Evolutionary conservation across 2,113 vertebrate genomes (phyloP).

Genomic region (Tachysurus fulvidraco): DNA sequence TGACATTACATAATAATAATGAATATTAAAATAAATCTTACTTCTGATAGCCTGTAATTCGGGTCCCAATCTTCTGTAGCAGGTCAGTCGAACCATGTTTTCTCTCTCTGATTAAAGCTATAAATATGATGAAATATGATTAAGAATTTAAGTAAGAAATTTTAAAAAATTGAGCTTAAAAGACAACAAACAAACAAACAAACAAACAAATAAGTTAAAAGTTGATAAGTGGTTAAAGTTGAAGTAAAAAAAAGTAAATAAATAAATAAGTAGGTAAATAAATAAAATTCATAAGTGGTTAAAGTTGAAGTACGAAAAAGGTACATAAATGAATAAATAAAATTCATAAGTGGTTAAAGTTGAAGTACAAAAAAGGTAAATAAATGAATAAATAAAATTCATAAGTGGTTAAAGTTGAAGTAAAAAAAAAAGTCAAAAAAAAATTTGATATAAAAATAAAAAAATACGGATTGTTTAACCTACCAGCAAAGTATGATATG

Average conservation of each 20-base stretch:
- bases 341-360: neutral
- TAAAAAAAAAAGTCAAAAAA: too few species aligned
- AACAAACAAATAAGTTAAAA: neutral
- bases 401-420: neutral
- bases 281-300: neutral
- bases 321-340: too few species aligned
- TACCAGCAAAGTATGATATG: slow-evolving; percentile 72
- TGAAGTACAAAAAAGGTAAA: too few species aligned
- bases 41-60: slow-evolving; percentile 16
- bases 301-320: too few species aligned
- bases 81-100: slow-evolving; percentile 7
- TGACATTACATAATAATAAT: neutral
- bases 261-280: too few species aligned
- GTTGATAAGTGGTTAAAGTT: neutral
- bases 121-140: neutral
- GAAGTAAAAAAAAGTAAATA: too few species aligned
- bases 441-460: too few species aligned
- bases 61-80: slow-evolving; percentile 9
- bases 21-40: neutral
- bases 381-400: neutral
- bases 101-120: slow-evolving; percentile 30
- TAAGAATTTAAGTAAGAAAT: too few species aligned
- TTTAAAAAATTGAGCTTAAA: neutral
- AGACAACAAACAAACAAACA: neutral
- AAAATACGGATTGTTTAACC: neutral